Evolutionary conservation across 2,888 invertebrate genomes (phyloP).

Genomic region (Diachrysia chrysitis): DNA sequence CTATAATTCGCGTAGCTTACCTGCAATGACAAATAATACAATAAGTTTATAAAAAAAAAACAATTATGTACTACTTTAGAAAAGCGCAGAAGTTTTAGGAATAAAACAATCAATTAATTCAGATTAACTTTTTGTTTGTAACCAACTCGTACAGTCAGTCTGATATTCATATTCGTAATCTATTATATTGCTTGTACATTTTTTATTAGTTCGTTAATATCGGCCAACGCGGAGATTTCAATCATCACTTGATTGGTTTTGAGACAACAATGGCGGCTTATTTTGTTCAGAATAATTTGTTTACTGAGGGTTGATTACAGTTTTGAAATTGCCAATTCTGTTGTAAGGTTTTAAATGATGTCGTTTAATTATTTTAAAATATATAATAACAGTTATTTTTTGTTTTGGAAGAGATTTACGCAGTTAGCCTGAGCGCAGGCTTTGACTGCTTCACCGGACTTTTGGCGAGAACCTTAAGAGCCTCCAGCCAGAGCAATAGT

Average conservation of each 20-base stretch:
- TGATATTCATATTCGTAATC: neutral
- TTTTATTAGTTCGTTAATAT: neutral
- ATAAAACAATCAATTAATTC: neutral
- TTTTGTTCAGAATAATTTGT: neutral
- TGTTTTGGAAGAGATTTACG: too few species aligned
- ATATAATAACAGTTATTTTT: neutral
- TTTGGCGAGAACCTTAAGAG: too few species aligned
- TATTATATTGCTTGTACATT: neutral
- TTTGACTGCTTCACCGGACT: too few species aligned
- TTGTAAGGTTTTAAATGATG: neutral
- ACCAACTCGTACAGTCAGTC: neutral
- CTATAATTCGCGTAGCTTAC: neutral
- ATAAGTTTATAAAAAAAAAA: neutral
- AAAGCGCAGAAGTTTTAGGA: neutral
- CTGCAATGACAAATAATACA: neutral
- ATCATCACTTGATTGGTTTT: neutral
- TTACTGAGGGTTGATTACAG: neutral
- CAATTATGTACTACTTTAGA: neutral
- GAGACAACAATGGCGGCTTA: neutral
- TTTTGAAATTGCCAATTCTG: neutral
- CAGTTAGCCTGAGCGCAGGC: too few species aligned
- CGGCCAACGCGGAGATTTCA: neutral
- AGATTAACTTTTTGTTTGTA: neutral
- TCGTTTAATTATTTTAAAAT: neutral
- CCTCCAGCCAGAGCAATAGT: too few species aligned